Evolutionary conservation across 2,113 vertebrate species (phyloP).

Genomic region (Serinus canaria): DNA sequence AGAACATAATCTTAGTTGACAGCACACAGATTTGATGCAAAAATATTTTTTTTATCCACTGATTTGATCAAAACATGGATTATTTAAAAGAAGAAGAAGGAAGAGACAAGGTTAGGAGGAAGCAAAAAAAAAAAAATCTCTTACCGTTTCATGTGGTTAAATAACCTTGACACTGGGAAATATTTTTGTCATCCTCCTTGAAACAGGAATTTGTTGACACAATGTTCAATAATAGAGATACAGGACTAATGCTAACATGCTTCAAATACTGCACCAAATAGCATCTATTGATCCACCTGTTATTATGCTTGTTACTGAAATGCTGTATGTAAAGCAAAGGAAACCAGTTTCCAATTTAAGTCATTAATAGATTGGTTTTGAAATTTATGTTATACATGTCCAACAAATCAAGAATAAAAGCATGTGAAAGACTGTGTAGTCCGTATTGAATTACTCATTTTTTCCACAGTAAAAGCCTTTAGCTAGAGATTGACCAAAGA

Average conservation of each 20-base stretch:
- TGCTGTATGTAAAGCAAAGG: slow-evolving; percentile 46
- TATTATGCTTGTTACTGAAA: slow-evolving; percentile 61
- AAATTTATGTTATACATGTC: slow-evolving; percentile 76
- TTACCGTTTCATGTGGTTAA: slow-evolving; percentile 30
- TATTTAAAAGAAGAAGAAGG: slow-evolving; percentile 47
- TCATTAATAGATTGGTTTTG: slow-evolving; percentile 76
- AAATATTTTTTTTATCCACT: slow-evolving; percentile 50
- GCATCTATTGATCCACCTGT: slow-evolving; percentile 65
- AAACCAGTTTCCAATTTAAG: slow-evolving; percentile 69
- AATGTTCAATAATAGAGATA: slow-evolving; percentile 64
- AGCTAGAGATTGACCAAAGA: slow-evolving; percentile 71
- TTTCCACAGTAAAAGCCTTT: slow-evolving; percentile 70
- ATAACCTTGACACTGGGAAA: slow-evolving; percentile 52
- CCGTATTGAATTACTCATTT: slow-evolving; percentile 65
- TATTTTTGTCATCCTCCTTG: slow-evolving; percentile 59
- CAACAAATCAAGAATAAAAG: slow-evolving; percentile 81
- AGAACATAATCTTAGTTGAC: slow-evolving; percentile 20
- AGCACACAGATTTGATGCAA: slow-evolving; percentile 35
- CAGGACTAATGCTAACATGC: slow-evolving; percentile 43
- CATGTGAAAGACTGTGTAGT: slow-evolving; percentile 60
- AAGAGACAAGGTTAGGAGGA: neutral
- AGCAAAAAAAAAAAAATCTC: neutral
- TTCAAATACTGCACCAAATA: slow-evolving; percentile 48
- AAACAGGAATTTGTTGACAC: slow-evolving; percentile 66
- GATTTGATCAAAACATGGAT: slow-evolving; percentile 59